A percentile compares a stretch with the other conserved stretches of the same genome.
phyloP scores from a whole-genome alignment of 2,888 invertebrate genomes.

The Andrena bucephala region DNA sequence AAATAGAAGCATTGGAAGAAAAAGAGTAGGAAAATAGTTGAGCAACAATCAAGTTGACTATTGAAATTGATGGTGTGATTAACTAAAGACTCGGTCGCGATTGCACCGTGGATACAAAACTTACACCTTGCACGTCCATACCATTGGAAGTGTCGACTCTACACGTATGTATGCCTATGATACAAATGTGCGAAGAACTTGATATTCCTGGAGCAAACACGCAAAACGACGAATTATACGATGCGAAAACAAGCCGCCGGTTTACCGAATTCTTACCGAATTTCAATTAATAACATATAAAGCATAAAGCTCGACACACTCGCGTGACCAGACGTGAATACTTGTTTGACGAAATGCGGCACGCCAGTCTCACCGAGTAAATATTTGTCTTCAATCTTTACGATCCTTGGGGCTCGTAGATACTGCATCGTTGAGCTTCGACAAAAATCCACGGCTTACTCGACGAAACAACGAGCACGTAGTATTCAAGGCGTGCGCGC shows the following conservation, averaged over 20 bases:
- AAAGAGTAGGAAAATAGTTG: not conserved
- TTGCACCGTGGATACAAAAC: not conserved
- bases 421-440: conserved; percentile 25
- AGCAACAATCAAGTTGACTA: not conserved
- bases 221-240: not conserved
- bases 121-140: not conserved
- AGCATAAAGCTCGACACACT: not conserved
- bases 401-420: conserved; percentile 19
- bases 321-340: not conserved
- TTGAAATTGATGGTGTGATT: not conserved
- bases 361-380: conserved; percentile 34
- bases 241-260: not conserved
- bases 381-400: conserved; percentile 55
- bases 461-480: conserved; percentile 39
- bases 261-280: not conserved
- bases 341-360: not conserved
- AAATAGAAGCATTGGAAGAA: not conserved
- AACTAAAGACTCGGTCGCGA: not conserved
- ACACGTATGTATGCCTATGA: not conserved
- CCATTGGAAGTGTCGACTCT: not conserved
- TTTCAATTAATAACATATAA: not conserved
- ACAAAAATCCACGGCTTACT: conserved; percentile 56
- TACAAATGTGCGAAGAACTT: not conserved
- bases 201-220: not conserved
- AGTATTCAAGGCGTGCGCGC: conserved; percentile 6